Conservation (phyloP, 37 sponge, comb jelly and placozoan species). For the Theonella swinhoei region DNA sequence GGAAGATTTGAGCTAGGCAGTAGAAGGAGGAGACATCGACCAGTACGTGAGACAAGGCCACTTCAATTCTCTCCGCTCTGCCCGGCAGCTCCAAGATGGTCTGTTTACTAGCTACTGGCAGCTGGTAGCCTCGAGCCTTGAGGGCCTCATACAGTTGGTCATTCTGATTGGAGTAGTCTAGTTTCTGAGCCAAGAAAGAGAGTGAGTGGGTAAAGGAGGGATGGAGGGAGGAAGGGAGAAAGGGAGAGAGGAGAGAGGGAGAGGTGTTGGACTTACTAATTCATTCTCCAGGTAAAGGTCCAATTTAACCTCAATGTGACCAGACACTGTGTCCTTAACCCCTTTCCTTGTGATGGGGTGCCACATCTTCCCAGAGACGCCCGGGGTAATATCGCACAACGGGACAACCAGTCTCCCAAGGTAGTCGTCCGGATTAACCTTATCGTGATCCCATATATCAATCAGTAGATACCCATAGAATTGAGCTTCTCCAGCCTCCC, state of each 20-base stretch:
- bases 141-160: constrained; percentile 25
- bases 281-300: constrained; percentile 8
- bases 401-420: constrained; percentile 79
- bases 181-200: background rate
- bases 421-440: constrained; percentile 74
- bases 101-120: constrained; percentile 53
- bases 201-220: background rate
- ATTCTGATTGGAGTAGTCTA: background rate
- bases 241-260: background rate
- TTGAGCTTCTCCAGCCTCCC: background rate
- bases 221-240: background rate
- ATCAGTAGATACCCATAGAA: constrained; percentile 56
- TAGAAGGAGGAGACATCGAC: constrained; percentile 69
- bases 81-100: constrained; percentile 70
- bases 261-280: background rate
- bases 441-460: constrained; percentile 89
- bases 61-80: constrained; percentile 75
- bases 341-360: constrained; percentile 29
- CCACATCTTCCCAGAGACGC: constrained; percentile 26
- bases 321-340: constrained; percentile 39
- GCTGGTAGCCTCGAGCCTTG: constrained; percentile 50
- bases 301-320: background rate
- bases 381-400: constrained; percentile 32
- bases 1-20: constrained; percentile 64
- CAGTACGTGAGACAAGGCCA: constrained; percentile 73